Evolutionary conservation across 2,888 invertebrate genomes (phyloP), one percentile per base, ranked within the genome.

Genomic region (Blastobasis lacticolella): DNA sequence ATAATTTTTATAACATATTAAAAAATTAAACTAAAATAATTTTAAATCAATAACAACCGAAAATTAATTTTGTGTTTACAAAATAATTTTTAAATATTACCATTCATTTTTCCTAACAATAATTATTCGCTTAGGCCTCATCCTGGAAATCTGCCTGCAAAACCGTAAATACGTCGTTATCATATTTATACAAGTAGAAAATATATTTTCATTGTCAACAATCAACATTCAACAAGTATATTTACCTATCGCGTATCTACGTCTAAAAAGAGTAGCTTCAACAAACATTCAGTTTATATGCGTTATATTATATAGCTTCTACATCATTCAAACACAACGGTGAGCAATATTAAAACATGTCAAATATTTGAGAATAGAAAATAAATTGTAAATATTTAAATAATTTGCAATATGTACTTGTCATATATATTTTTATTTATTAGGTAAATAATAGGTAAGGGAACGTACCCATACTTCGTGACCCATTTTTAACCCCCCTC

Each of bases 181-280:
- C 23, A 23, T 23, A 23, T 23, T 23, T 23, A 23, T 3, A 23
- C 23, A 10, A 46, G 49, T 49, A 37, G 64, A 68, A 71, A 74
- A 77, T 73, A 75, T 69, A 83, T 80, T 81, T 81, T 73, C 82
- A 83, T 53, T 79, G 83, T 78, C 81, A 84, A 76, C 48, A 50
- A 49, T 45, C 23, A 10, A 46, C 37, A 46, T 47, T 46, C 41
- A 7, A 41, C 9, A 41, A 8, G 9, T 9, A 41, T 41, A n/a
- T 8, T 8, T 41, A 41, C 9, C 4, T 41, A 41, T 41, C 23
- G 23, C 23, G 41, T 41, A 41, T 8, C 41, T 8, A 41, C 41
- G 9, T 41, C 7, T 41, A 41, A 41, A 41, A 9, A 41, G 41
- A 41, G 8, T 41, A 46, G 10, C 37, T 9, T 38, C n/a, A 38